Evolutionary conservation across 2,113 vertebrate genomes (phyloP).

Genomic region (Apteryx owenii): DNA sequence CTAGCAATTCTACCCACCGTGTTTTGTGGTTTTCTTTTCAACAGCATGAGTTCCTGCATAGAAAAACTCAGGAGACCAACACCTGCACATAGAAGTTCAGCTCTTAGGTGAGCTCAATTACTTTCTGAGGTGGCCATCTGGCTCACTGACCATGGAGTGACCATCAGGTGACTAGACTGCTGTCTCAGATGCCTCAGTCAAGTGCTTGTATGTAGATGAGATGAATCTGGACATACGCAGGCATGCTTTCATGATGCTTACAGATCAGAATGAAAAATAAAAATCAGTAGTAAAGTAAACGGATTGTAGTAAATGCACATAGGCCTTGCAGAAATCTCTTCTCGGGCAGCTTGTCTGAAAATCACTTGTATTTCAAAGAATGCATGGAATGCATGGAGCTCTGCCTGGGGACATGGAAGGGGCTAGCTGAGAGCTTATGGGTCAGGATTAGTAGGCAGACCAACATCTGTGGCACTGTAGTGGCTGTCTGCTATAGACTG

Average conservation of each 20-base stretch:
- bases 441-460: too few species aligned
- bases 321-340: background rate
- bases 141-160: background rate
- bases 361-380: background rate
- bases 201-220: background rate
- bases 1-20: background rate
- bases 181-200: background rate
- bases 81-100: fast-evolving
- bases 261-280: background rate
- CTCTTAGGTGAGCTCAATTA: background rate
- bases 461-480: too few species aligned
- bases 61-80: background rate
- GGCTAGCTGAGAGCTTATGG: too few species aligned
- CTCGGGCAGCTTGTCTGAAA: background rate
- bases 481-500: too few species aligned
- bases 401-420: too few species aligned
- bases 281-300: background rate
- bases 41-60: background rate
- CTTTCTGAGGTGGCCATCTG: background rate
- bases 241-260: background rate
- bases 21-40: background rate
- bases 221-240: background rate
- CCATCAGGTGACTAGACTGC: background rate
- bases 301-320: background rate
- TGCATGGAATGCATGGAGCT: too few species aligned